Percentiles rank a stretch among this genome's conserved stretches.
Conservation (phyloP, 2,888 invertebrate genomes). For the Leucozona laternaria region DNA sequence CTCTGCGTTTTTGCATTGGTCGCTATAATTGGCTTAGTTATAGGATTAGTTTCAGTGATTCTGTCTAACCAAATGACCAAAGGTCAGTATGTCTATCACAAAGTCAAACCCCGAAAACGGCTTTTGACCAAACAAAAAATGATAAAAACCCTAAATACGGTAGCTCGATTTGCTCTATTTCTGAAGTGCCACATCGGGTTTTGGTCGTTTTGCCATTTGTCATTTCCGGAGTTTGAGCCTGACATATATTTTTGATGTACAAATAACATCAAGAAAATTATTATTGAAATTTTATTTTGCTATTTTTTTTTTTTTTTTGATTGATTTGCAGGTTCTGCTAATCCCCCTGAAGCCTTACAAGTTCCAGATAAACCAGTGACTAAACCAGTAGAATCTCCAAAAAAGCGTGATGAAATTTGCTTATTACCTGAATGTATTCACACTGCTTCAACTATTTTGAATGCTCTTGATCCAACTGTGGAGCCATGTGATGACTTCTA, state of each 20-base stretch:
- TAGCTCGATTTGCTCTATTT: too few species aligned
- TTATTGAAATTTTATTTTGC: not conserved
- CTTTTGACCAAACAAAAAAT: too few species aligned
- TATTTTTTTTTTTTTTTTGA: not conserved
- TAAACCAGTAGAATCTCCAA: conserved; percentile 42
- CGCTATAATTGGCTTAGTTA: conserved; percentile 86
- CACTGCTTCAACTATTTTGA: conserved; percentile 88
- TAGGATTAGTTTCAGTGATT: conserved; percentile 86
- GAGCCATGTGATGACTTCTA: conserved; percentile 93
- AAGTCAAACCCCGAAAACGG: not conserved
- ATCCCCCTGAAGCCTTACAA: conserved; percentile 79
- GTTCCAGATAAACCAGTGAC: conserved; percentile 78
- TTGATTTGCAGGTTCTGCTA: conserved; percentile 33
- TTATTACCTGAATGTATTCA: conserved; percentile 91
- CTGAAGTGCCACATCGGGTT: too few species aligned
- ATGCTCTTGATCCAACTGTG: conserved; percentile 87
- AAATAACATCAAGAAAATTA: too few species aligned
- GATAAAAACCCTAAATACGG: too few species aligned
- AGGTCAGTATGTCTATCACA: conserved; percentile 77
- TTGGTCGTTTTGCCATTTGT: too few species aligned
- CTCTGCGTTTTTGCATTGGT: conserved; percentile 86
- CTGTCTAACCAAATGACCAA: conserved; percentile 79
- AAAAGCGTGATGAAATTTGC: conserved; percentile 85
- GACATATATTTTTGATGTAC: too few species aligned
- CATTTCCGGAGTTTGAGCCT: too few species aligned